Conservation (phyloP, 2,113 vertebrate species). For the Nannospalax galili region DNA sequence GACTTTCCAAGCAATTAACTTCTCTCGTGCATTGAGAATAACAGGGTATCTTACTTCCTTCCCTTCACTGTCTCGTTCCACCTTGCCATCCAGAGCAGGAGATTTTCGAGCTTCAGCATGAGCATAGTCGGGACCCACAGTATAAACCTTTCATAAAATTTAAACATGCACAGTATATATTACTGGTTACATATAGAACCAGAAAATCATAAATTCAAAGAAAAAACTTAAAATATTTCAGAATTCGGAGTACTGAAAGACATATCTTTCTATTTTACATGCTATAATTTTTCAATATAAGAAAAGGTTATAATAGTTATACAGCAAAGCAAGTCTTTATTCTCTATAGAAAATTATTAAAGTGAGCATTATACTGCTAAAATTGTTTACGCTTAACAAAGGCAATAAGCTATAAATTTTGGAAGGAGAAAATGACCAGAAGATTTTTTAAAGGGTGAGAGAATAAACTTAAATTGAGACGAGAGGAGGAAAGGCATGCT, state of each 20-base stretch:
- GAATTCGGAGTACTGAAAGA: not conserved
- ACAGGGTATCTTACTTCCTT: slow-evolving; percentile 95
- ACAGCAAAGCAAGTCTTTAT: not conserved
- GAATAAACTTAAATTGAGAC: not conserved
- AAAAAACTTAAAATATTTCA: slow-evolving; percentile 41
- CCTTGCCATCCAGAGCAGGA: slow-evolving; percentile 93
- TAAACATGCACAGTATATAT: not conserved
- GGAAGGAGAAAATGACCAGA: not conserved
- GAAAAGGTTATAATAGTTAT: slow-evolving; percentile 38
- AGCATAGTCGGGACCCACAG: slow-evolving; percentile 94
- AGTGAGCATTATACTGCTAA: not conserved
- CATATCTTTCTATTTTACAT: not conserved
- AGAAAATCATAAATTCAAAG: not conserved
- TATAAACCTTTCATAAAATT: slow-evolving; percentile 89
- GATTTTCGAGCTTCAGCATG: slow-evolving; percentile 95
- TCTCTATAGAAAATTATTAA: slow-evolving; percentile 1
- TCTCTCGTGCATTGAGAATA: slow-evolving; percentile 94
- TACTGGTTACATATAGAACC: not conserved
- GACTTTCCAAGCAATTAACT: slow-evolving; percentile 95
- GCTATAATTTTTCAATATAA: not conserved
- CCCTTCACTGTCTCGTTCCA: slow-evolving; percentile 94
- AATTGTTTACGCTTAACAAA: slow-evolving; percentile 46
- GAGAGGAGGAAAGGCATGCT: not conserved
- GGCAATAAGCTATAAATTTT: not conserved
- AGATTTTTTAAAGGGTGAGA: not conserved